Base-by-base conservation (phyloP, 2,888 invertebrate species). In the Aspidapion aeneum region DNA sequence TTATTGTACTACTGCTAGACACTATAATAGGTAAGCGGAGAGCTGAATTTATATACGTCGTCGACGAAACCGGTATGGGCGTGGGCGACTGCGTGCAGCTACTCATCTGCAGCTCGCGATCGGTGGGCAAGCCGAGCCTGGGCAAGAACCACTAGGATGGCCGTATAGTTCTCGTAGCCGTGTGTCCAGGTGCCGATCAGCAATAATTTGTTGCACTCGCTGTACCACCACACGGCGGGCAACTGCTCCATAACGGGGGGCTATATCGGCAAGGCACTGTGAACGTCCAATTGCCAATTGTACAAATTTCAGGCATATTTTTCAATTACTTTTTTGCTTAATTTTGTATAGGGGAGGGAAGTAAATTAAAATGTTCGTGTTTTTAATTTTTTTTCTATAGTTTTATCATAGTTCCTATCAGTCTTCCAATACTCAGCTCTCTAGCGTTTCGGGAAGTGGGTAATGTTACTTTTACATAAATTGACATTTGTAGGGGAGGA, bases 121-220 rank as follows among this genome's bases (percentile, higher is more conserved):
- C 79, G 68, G 78, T 75, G 69, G 80, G 79, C 72, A 88, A 87
- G 72, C 90, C 90, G 77, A 89, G 91, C 81, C 93, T 91, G 80
- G 90, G 88, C 77, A 96, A 89, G 86, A 96, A 99, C 85, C 92
- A 90, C 76, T 99, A 88, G 78, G 90, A 99, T 98, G 82, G 92
- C 90, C 80, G 94, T 90, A 85, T 96, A 98, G 84, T 93, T 94
- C 85, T 98, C 98, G 85, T 97, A 98, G 82, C 98, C 99, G 84
- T 99, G 98, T 83, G 98, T 94, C 87, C 94, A 98, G 75, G 96
- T 95, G 79, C 98, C 99, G 75, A 98, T 92, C 80, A 99, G 87
- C 78, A 99, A 88, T 77, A 96, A 96, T 80, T 94, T 94, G 85
- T 99, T 99, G 81, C 97, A 95, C 78, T 94, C 94, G 75, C 90